Evolutionary conservation across 2,888 invertebrate species (phyloP), one percentile per base, ranked within the genome.

Genomic region (Macrosoma leucophasiata): DNA sequence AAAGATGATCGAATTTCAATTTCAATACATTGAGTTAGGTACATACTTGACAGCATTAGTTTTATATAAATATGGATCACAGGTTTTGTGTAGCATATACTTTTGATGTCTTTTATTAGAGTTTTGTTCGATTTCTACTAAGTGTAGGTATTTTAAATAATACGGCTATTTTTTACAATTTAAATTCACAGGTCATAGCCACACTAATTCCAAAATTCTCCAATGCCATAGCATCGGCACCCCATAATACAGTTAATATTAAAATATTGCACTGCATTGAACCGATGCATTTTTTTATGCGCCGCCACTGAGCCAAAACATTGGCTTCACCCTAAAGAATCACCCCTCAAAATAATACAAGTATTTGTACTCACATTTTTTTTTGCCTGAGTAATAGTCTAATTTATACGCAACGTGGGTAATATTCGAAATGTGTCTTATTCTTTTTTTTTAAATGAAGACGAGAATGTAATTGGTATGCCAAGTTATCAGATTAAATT

Each of bases 211-310:
- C 15, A 36, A 48, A 53, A 58, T 61, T 51, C 39, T 54, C 62
- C 50, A 65, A 71, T 72, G 73, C n/a, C 77, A 75, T 53, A 60
- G 18, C 40, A 51, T 65, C n/a, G n/a, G 65, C 67, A 68, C 73
- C 76, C 81, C 60, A 73, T 69, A 72, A 76, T 64, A 73, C 69
- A 68, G 78, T 78, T 79, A 79, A 82, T 84, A 84, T 81, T 79
- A 84, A 84, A 81, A 82, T 84, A 84, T 84, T 79, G 79, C 76
- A 69, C 63, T 50, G 64, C 76, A 69, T 63, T 50, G 64, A 56
- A 55, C 75, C 74, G 73, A 70, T 73, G 73, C 76, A 78, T 72
- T 82, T 84, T 76, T 82, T 84, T 74, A 64, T n/a, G n/a, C n/a
- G n/a, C n/a, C 61, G 55, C 50, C 55, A 61, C 58, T 52, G 62